These are phyloP conservation scores for Panorpa germanica DNA, from an alignment of 2,888 invertebrate genomes.

Conservation along the genomic window DNA sequence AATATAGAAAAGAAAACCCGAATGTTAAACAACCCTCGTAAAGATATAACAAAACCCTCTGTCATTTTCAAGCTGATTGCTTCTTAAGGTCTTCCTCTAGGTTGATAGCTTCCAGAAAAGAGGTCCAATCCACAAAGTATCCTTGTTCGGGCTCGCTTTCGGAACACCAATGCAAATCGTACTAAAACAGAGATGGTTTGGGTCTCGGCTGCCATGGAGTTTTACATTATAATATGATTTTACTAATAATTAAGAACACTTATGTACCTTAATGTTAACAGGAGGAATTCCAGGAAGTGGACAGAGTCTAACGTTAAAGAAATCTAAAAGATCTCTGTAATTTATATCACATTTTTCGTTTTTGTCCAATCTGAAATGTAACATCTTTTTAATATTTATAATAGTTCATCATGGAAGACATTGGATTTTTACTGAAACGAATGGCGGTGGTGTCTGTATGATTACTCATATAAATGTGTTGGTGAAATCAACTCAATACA, in stretches of 20 bases:
- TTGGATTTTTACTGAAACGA: background rate
- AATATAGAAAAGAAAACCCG: too few relatives aligned
- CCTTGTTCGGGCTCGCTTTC: constrained; percentile 22
- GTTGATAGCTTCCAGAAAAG: constrained; percentile 20
- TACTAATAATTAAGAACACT: background rate
- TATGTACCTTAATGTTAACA: constrained; percentile 27
- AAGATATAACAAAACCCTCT: too few relatives aligned
- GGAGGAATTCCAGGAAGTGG: constrained; percentile 28
- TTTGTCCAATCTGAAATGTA: constrained; percentile 31
- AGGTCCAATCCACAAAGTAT: constrained; percentile 20
- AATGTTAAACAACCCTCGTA: too few relatives aligned
- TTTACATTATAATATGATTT: background rate
- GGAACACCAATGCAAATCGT: too few relatives aligned
- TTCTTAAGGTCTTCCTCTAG: constrained; percentile 19
- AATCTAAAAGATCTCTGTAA: constrained; percentile 47
- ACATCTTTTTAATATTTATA: constrained; percentile 6
- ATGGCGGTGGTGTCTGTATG: too few relatives aligned
- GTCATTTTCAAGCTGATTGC: constrained; percentile 1
- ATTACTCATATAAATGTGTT: background rate
- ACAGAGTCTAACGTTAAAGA: constrained; percentile 45
- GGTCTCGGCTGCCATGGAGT: background rate
- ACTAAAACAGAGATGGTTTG: background rate
- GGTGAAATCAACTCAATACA: background rate
- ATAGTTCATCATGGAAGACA: background rate
- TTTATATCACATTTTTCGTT: constrained; percentile 44